A percentile compares a stretch with the other conserved stretches of the same genome.
phyloP scores from a whole-genome alignment of 2,113 vertebrate species.

The Sterrhoptilus dennistouni region DNA sequence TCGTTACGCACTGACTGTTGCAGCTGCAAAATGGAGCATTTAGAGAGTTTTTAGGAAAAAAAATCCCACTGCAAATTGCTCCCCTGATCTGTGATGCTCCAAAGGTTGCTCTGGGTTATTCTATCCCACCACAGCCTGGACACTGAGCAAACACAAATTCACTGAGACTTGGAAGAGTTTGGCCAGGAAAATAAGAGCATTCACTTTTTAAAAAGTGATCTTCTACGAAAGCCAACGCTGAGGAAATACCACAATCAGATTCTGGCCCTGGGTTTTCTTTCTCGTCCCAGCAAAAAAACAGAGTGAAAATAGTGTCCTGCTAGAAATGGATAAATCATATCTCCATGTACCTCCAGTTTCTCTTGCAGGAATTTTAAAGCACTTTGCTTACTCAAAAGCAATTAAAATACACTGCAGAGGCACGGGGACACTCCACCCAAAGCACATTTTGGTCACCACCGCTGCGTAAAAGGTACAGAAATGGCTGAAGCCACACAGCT shows the following conservation, averaged over 20 bases:
- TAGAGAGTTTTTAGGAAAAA: neutral
- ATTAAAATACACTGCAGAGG: neutral
- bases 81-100: neutral
- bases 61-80: neutral
- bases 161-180: neutral
- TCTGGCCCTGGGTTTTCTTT: neutral
- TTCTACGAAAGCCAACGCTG: neutral
- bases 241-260: neutral
- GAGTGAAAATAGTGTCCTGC: neutral
- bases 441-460: fast-evolving
- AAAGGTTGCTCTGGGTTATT: neutral
- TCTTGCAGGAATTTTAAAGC: neutral
- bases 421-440: neutral
- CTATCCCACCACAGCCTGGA: fast-evolving
- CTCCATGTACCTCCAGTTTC: neutral
- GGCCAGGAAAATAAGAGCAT: neutral
- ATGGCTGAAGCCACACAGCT: fast-evolving
- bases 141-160: neutral
- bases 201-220: neutral
- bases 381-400: neutral
- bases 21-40: neutral
- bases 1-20: neutral
- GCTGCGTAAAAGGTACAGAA: neutral
- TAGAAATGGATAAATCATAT: neutral
- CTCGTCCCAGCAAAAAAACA: neutral